Evolutionary conservation across 2,113 vertebrate species (phyloP).

Genomic region (Hipposideros armiger): DNA sequence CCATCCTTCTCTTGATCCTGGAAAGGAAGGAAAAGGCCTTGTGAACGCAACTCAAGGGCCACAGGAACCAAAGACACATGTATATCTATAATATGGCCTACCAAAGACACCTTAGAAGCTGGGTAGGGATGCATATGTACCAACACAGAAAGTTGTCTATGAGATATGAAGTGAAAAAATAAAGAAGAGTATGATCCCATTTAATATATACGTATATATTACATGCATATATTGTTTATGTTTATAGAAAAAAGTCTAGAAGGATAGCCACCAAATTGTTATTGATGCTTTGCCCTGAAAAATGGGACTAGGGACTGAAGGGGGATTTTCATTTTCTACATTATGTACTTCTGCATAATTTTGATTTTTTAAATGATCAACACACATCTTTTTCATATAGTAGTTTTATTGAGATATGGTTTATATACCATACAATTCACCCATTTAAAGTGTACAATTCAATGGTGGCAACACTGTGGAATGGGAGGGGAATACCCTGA

Average conservation of each 20-base stretch:
- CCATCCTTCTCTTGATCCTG: constrained; percentile 91
- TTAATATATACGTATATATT: background rate
- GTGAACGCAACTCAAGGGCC: constrained; percentile 53
- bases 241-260: constrained; percentile 32
- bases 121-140: background rate
- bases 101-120: background rate
- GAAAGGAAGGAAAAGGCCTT: constrained; percentile 65
- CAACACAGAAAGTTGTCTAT: background rate
- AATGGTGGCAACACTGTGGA: background rate
- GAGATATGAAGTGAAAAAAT: constrained; percentile 12
- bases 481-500: background rate
- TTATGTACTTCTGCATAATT: constrained; percentile 32
- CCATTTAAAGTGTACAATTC: background rate
- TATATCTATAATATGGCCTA: background rate
- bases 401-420: background rate
- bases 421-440: constrained; percentile 8
- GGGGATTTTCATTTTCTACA: background rate
- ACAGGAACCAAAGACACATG: background rate
- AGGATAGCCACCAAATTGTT: background rate
- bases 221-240: background rate
- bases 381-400: background rate
- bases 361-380: constrained; percentile 26
- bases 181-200: background rate
- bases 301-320: background rate
- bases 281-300: background rate